phyloP scores from a whole-genome alignment of 1,140 invertebrate species.

The Microplitis mediator region DNA sequence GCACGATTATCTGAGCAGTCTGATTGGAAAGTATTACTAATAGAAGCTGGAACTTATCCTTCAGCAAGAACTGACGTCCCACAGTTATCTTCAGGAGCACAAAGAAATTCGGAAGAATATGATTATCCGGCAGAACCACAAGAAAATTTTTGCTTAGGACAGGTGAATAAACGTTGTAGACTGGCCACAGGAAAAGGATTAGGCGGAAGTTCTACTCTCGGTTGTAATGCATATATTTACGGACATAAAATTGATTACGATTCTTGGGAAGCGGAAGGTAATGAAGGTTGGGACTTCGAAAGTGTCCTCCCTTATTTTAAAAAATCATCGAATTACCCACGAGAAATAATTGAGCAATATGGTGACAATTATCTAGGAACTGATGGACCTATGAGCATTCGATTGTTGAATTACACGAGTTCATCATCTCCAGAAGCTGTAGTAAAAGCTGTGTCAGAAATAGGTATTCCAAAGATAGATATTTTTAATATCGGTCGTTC shows the following conservation, averaged over 20 bases:
- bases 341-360: constrained; percentile 37
- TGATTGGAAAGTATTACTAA: constrained; percentile 64
- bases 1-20: constrained; percentile 63
- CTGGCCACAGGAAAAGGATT: constrained; percentile 75
- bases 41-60: constrained; percentile 67
- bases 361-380: constrained; percentile 44
- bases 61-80: constrained; percentile 60
- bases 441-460: constrained; percentile 49
- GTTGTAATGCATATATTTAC: constrained; percentile 81
- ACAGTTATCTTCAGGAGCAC: constrained; percentile 57
- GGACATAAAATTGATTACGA: constrained; percentile 74
- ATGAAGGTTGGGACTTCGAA: constrained; percentile 65
- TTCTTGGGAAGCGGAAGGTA: constrained; percentile 67
- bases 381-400: constrained; percentile 51
- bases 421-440: constrained; percentile 51
- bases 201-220: constrained; percentile 79
- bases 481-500: constrained; percentile 53
- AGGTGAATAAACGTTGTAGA: constrained; percentile 62
- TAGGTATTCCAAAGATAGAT: constrained; percentile 55
- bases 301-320: constrained; percentile 66
- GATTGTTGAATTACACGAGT: constrained; percentile 61
- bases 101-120: constrained; percentile 69
- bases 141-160: constrained; percentile 61
- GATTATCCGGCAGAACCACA: constrained; percentile 70
- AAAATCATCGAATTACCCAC: constrained; percentile 55